These are phyloP conservation scores for Oncopeltus fasciatus DNA, from an alignment of 1,140 invertebrate genomes.

Conservation along the genomic window DNA sequence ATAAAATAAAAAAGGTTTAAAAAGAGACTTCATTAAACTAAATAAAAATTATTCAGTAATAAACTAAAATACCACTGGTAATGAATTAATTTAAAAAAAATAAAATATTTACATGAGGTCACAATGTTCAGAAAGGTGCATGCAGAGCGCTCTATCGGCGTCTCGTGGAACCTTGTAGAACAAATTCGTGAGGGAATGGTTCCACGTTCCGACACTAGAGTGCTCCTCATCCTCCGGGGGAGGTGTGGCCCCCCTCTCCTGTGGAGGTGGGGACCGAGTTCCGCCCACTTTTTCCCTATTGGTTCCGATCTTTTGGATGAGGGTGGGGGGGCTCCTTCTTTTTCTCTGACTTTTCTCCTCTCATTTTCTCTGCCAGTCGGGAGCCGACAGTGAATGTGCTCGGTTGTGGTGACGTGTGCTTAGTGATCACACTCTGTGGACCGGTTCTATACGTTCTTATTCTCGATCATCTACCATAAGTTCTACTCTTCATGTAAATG, in stretches of 20 bases:
- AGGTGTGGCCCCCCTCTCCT: too few relatives aligned
- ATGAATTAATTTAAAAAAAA: too few relatives aligned
- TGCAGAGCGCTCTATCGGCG: not conserved
- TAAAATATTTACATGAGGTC: too few relatives aligned
- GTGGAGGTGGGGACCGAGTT: not conserved
- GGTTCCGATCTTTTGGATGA: too few relatives aligned
- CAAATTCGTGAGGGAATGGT: not conserved
- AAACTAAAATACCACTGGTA: too few relatives aligned
- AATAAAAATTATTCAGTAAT: too few relatives aligned
- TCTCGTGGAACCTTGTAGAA: not conserved
- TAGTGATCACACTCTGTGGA: not conserved
- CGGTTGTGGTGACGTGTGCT: slow-evolving; percentile 2
- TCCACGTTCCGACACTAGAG: not conserved
- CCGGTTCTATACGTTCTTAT: not conserved
- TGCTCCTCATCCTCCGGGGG: not conserved
- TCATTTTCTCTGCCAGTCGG: not conserved
- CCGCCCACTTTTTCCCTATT: not conserved
- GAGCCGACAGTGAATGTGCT: slow-evolving; percentile 1
- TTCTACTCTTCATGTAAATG: too few relatives aligned
- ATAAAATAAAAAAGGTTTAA: too few relatives aligned
- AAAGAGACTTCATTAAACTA: too few relatives aligned
- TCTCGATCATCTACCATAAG: too few relatives aligned
- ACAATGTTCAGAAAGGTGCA: too few relatives aligned
- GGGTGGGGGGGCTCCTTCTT: not conserved
- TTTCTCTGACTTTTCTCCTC: not conserved